Percentiles rank a stretch among this genome's conserved stretches.
Evolutionary conservation across 2,113 vertebrate species (phyloP).

Genomic region (Chaetops frenatus): DNA sequence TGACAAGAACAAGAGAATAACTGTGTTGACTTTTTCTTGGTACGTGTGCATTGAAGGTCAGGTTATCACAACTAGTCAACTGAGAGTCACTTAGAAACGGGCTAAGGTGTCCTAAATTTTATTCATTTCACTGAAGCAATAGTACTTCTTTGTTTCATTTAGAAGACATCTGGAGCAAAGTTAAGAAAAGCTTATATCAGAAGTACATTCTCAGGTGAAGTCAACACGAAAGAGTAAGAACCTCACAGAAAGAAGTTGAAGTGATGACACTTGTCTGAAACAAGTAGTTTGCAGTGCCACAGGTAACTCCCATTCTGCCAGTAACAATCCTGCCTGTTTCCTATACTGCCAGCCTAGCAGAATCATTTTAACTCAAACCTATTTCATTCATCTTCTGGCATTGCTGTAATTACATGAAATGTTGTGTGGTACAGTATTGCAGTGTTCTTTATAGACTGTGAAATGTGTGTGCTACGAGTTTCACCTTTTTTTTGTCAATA

Average conservation of each 20-base stretch:
- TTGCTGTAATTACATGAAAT: not conserved
- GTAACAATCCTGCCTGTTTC: not conserved
- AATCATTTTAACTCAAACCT: not conserved
- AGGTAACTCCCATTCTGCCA: not conserved
- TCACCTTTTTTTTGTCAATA: not conserved
- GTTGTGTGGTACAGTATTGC: not conserved
- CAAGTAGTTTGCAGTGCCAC: not conserved
- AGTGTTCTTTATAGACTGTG: not conserved
- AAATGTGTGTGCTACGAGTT: not conserved
- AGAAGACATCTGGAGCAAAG: not conserved
- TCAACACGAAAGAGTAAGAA: not conserved
- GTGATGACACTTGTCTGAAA: not conserved
- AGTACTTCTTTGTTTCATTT: not conserved
- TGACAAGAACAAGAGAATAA: not conserved
- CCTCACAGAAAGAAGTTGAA: not conserved
- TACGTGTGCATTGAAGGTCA: not conserved
- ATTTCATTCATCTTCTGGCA: not conserved
- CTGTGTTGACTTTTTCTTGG: not conserved
- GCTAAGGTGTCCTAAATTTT: not conserved
- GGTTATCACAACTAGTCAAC: not conserved
- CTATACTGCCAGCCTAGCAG: not conserved
- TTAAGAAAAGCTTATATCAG: not conserved
- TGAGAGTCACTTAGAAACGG: not conserved
- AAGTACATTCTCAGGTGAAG: not conserved
- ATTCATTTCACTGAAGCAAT: not conserved